Base-by-base conservation (phyloP, 2,888 invertebrate species). In the Spicauda simplicius region DNA sequence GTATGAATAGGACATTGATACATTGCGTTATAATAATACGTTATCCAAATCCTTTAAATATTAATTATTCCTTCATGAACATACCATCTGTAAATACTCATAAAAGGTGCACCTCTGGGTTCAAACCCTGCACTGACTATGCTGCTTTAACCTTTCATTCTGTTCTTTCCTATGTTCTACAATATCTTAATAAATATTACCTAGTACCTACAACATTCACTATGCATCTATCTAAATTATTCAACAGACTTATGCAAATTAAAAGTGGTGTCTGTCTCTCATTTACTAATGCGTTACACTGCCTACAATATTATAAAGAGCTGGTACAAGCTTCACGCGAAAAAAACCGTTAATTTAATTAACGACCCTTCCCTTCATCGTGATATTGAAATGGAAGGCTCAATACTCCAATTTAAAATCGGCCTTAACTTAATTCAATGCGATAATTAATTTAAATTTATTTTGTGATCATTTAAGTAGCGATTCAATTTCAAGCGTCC, bases 241-340 rank as follows among this genome's bases (percentile, higher is more conserved):
- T 14, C 41, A 14, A 14, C 41, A 41, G 4, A 4, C 41, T 41
- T 5, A 45, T 45, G 45, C 12, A 45, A 19, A 54, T n/a, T 54
- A 25, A 54, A 54, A 54, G 54, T 3, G 20, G 14, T 25, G 25
- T 30, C 18, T n/a, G n/a, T 18, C 16, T 25, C 56, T 57, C 56
- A 57, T 57, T 57, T 57, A 7, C 19, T 57, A 57, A 57, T 57
- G 56, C 16, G 56, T 18, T 7, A 37, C 11, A 3, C 12, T 18
- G 11, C 14, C n/a, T 45, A 45, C 45, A 45, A n/a, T n/a, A 41
- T 4, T 14, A n/a, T 45, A 45, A 37, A 45, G 45, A 45, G 45
- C 45, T n/a, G 45, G 45, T n/a, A 45, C 45, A 45, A 45, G 14
- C 5, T 45, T 45, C n/a, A 45, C 45, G 45, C n/a, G 45, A 45